Conservation (phyloP, 2,888 invertebrate species). For the Melinaea menophilus region DNA sequence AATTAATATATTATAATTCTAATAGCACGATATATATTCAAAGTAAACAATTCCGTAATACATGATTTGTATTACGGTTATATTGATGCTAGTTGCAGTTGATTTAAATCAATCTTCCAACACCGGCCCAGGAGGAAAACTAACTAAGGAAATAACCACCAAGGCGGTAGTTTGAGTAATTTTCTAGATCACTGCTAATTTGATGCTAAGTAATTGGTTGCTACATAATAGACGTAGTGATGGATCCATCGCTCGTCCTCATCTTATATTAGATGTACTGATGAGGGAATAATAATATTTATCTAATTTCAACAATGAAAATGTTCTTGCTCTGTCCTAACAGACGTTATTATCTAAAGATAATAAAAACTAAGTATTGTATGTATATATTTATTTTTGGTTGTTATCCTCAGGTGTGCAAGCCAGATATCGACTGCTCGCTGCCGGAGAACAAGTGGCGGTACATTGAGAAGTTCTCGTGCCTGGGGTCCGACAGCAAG, state of each 20-base stretch:
- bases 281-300: no score
- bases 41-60: no score
- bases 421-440: conserved; percentile 83
- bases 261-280: no score
- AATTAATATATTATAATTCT: no score
- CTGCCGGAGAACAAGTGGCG: conserved; percentile 76
- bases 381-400: neutral
- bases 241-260: conserved; percentile 4
- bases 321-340: no score
- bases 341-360: no score
- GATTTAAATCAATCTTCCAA: conserved; percentile 8
- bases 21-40: no score
- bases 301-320: no score
- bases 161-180: conserved; percentile 9
- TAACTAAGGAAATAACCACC: conserved; percentile 10
- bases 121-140: conserved; percentile 1
- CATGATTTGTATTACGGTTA: no score
- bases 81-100: neutral
- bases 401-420: conserved; percentile 81
- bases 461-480: conserved; percentile 86
- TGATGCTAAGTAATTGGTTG: conserved; percentile 3
- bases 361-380: no score
- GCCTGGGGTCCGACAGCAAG: conserved; percentile 70
- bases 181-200: conserved; percentile 16
- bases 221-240: no score